Evolutionary conservation across 2,888 invertebrate genomes (phyloP), one percentile per base, ranked within the genome.

Genomic region (Acanthosepion esculentum): DNA sequence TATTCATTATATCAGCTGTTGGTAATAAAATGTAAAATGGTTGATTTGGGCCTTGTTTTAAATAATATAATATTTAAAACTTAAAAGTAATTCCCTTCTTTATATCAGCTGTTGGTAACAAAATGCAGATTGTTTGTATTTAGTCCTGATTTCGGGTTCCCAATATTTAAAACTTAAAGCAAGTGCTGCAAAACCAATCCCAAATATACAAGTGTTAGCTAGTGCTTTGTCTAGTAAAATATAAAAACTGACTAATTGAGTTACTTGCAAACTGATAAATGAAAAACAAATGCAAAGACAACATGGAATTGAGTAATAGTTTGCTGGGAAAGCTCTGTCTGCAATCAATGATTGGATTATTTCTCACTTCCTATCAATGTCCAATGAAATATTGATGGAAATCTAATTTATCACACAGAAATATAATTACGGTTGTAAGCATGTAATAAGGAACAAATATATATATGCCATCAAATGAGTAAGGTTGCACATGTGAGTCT

Each of bases 371-470:
- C n/a, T 78, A 53, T 92, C 48, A 10, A 92, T 64, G 48, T 33
- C 26, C 48, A 94, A n/a, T 91, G 78, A 78, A 78, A 94, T 94
- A 91, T 91, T 94, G 53, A 91, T 48, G 50, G 50, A 91, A 91
- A 94, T 91, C 94, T 91, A 78, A 94, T 91, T 94, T 91, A 53
- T 48, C n/a, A 50, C n/a, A 23, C 3, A n/a, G 59, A 93, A 59
- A 55, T 18, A 53, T 23, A 59, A 53, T 59, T 53, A 94, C 48
- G 12, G n/a, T 55, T 92, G 91, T 94, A 55, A 26, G 41, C 33
- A 78, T 20, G 33, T 97, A 95, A 97, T 96, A 94, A 96, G 95
- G 8, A 96, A 96, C 15, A n/a, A 78, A 78, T 78, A 18, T n/a
- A 33, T n/a, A 15, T 18, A 33, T 78, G 78, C 33, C 78, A n/a